Base-by-base conservation (phyloP, 2,888 invertebrate species). In the Chloromyia formosa region DNA sequence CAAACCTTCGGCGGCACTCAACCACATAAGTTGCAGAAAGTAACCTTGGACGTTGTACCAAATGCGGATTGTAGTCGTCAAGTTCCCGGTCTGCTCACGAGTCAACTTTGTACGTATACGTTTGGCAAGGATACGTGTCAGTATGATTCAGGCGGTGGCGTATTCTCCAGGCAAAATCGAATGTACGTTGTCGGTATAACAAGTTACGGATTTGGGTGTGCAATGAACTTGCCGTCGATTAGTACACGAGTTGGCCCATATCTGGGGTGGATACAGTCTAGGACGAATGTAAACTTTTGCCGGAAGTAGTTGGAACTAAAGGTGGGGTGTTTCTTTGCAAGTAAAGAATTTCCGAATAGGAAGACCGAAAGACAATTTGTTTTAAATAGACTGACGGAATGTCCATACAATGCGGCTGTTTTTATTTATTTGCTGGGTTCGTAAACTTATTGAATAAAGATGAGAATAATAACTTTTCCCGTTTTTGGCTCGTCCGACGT, bases 211-310 rank as follows among this genome's bases (percentile, higher is more conserved):
- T 73, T 78, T 7, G 83, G 78, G 53, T 89, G 89, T 79, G 88
- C 83, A 1, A 76, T 81, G 9, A 73, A 35, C 16, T 75, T 62
- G 2, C 87, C 88, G 0, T 84, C 84, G n/a, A 82, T 88, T 0
- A 88, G 88, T 80, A 86, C 86, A 0, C 83, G 87, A 74, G 84
- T 89, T 1, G 84, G 87, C 10, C 81, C 84, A 1, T 88, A 83
- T 80, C 73, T 89, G 1, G 79, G 83, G 12, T 89, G 89, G 88
- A 88, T 89, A 64, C 23, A 69, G 42, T 1, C 56, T 3, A 71
- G 42, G 56, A 71, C 71, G 40, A 56, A 56, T 56, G 71, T 40
- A 14, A 23, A 58, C 3, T 71, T 20, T 58, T 71, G 71, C 23
- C 53, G 68, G 54, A 23, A 18, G n/a, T 69, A 69, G 16, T 16